Conservation (phyloP, 64 coral and sea anemone genomes). For the Montipora cactus region DNA sequence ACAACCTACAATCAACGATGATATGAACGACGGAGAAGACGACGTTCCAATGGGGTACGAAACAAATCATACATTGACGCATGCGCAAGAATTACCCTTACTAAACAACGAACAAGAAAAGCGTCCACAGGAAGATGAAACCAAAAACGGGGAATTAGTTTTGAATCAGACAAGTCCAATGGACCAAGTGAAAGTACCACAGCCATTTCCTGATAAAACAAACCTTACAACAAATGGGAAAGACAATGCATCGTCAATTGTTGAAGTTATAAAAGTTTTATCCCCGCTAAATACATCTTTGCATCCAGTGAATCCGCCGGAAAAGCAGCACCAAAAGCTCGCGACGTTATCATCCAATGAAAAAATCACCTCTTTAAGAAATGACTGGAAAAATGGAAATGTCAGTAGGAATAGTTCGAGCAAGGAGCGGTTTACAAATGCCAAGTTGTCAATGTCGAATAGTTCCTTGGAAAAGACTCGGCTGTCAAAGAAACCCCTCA, state of each 20-base stretch:
- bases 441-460: not conserved
- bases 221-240: not conserved
- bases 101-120: not conserved
- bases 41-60: not conserved
- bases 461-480: not conserved
- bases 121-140: not conserved
- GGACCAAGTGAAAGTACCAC: not conserved
- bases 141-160: not conserved
- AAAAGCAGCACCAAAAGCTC: not conserved
- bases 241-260: not conserved
- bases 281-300: not conserved
- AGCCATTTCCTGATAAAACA: not conserved
- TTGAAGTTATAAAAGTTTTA: not conserved
- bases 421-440: conserved; percentile 23
- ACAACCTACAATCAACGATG: not conserved
- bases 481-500: not conserved
- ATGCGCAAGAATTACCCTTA: not conserved
- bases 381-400: not conserved
- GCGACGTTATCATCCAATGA: not conserved
- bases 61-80: not conserved
- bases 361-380: not conserved
- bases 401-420: not conserved
- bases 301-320: not conserved
- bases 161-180: not conserved
- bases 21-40: not conserved